phyloP scores from a whole-genome alignment of 2,888 invertebrate genomes.

The Pseudococcus viburni region DNA sequence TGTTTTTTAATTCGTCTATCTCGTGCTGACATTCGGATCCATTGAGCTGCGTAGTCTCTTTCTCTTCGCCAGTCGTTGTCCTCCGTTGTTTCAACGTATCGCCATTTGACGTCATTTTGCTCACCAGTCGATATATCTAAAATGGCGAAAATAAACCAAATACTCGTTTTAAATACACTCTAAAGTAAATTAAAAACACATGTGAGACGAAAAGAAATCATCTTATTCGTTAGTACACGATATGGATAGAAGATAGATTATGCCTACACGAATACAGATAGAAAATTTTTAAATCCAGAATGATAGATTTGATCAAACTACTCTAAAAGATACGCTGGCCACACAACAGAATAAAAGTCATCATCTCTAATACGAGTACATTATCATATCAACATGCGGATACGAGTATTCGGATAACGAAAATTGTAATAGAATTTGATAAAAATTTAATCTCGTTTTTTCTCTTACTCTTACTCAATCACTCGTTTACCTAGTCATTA shows the following conservation, averaged over 20 bases:
- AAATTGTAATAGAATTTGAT: no score
- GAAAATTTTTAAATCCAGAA: not conserved
- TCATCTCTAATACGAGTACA: not conserved
- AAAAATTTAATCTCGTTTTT: no score
- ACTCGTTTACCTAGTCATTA: no score
- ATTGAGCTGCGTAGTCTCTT: slow-evolving; percentile 42
- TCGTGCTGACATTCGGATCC: slow-evolving; percentile 60
- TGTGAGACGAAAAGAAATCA: not conserved
- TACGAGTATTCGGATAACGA: no score
- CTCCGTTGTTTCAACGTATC: slow-evolving; percentile 53
- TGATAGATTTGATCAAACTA: not conserved
- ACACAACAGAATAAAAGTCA: not conserved
- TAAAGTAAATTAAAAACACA: not conserved
- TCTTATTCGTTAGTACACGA: not conserved
- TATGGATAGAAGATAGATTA: not conserved
- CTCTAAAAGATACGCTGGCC: not conserved
- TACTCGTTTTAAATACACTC: not conserved
- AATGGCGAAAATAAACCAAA: slow-evolving; percentile 5
- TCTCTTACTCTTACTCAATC: no score
- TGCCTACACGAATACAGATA: no score
- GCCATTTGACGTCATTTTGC: slow-evolving; percentile 61
- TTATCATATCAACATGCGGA: not conserved
- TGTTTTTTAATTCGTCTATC: slow-evolving; percentile 56
- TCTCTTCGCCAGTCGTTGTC: not conserved
- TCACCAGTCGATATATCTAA: slow-evolving; percentile 64